Conservation (phyloP, 1,140 invertebrate genomes). For the Palaemon carinicauda region DNA sequence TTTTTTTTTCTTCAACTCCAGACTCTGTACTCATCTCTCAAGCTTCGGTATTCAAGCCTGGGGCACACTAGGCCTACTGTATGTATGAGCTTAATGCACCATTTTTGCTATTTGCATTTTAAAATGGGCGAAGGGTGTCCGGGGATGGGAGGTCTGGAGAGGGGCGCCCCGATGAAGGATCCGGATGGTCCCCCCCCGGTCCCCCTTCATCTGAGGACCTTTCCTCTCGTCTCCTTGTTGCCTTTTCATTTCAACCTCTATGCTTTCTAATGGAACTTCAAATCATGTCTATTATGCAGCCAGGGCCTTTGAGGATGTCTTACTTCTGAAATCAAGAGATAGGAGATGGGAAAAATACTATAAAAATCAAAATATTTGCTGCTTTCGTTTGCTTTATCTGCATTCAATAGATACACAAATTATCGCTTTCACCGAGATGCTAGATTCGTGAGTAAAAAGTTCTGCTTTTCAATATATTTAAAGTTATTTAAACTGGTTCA, state of each 20-base stretch:
- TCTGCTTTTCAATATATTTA: no score
- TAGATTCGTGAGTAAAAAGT: no score
- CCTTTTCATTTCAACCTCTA: constrained; percentile 45
- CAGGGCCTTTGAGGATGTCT: no score
- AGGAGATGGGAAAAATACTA: no score
- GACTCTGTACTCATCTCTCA: not conserved
- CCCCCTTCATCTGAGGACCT: no score
- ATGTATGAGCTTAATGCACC: constrained; percentile 55
- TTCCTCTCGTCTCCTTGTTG: constrained; percentile 6
- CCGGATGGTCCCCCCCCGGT: no score
- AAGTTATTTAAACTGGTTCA: no score
- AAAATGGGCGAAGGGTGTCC: constrained; percentile 47
- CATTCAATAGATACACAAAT: no score
- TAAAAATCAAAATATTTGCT: no score
- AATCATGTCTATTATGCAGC: not conserved
- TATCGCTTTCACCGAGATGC: no score
- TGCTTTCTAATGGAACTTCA: constrained; percentile 1
- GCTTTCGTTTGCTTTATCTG: no score
- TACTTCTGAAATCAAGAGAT: not conserved
- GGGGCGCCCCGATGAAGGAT: no score
- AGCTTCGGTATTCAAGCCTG: constrained; percentile 43
- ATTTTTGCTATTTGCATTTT: constrained; percentile 56
- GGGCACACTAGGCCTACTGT: constrained; percentile 48
- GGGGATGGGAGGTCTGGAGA: constrained; percentile 11
- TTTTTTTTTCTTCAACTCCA: not conserved